Conservation (phyloP, 2,797 vertebrate genomes). For the Acanthopagrus latus region DNA sequence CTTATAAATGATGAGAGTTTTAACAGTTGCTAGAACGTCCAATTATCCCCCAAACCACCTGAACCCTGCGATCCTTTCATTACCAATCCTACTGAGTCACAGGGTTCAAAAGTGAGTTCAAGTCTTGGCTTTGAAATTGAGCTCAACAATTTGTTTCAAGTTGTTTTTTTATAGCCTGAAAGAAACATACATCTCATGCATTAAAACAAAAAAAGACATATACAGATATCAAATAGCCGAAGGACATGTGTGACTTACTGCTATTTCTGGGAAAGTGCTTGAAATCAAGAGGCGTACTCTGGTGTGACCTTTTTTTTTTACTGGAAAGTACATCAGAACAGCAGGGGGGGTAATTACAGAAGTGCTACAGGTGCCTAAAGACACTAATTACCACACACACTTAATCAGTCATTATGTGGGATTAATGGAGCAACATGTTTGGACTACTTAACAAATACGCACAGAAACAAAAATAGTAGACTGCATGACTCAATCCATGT, state of each 20-base stretch:
- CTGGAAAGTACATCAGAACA: constrained; percentile 42
- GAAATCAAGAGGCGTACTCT: not conserved
- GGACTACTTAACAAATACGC: constrained; percentile 18
- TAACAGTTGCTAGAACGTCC: not conserved
- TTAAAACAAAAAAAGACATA: not conserved
- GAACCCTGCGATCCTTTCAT: not conserved
- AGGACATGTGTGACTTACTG: constrained; percentile 12
- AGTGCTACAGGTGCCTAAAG: constrained; percentile 49
- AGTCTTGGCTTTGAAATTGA: constrained; percentile 10
- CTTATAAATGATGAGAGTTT: not conserved
- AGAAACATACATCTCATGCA: not conserved
- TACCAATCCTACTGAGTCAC: not conserved
- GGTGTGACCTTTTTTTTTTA: constrained; percentile 22
- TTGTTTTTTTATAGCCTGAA: constrained; percentile 7
- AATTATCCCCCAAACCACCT: not conserved
- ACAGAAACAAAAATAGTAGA: constrained; percentile 15
- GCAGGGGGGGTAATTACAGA: constrained; percentile 40
- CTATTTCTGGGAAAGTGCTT: constrained; percentile 22
- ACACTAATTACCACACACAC: constrained; percentile 39
- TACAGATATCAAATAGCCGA: not conserved
- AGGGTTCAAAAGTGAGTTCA: not conserved
- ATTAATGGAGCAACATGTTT: constrained; percentile 44
- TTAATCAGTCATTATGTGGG: constrained; percentile 32
- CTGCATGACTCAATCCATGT: not conserved
- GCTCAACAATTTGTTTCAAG: not conserved